Evolutionary conservation across 1,140 invertebrate species (phyloP).

Genomic region (Carcinoscorpius rotundicauda): DNA sequence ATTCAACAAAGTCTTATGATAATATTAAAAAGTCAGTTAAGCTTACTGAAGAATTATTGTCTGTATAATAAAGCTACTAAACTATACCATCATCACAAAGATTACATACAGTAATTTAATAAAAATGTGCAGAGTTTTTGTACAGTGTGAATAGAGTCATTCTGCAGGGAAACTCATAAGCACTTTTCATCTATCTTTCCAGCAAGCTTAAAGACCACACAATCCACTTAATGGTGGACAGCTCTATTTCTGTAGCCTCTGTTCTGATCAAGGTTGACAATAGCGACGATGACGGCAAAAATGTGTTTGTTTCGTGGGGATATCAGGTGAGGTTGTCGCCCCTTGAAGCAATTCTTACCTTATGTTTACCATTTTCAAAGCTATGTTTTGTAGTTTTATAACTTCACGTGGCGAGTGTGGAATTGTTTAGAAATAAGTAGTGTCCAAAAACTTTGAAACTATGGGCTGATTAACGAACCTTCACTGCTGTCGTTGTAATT

Average conservation of each 20-base stretch:
- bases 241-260: conserved; percentile 69
- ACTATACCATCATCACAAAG: too few species aligned
- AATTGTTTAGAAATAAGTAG: neutral
- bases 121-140: too few species aligned
- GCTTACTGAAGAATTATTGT: too few species aligned
- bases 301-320: conserved; percentile 86
- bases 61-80: too few species aligned
- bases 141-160: too few species aligned
- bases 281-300: conserved; percentile 62
- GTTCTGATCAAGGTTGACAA: conserved; percentile 76
- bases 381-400: neutral
- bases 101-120: too few species aligned
- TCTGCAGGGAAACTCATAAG: too few species aligned
- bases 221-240: conserved; percentile 59
- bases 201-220: conserved; percentile 54
- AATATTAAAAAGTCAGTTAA: too few species aligned
- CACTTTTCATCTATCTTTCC: neutral
- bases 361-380: too few species aligned
- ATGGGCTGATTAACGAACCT: neutral
- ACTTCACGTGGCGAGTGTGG: conserved; percentile 9
- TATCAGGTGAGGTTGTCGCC: conserved; percentile 49
- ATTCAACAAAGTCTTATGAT: too few species aligned
- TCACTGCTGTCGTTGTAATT: conserved; percentile 4
- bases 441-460: conserved; percentile 1
- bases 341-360: conserved; percentile 3